These are phyloP conservation scores for Enhydra lutris DNA, from an alignment of 2,113 vertebrate species.

Conservation along the genomic window DNA sequence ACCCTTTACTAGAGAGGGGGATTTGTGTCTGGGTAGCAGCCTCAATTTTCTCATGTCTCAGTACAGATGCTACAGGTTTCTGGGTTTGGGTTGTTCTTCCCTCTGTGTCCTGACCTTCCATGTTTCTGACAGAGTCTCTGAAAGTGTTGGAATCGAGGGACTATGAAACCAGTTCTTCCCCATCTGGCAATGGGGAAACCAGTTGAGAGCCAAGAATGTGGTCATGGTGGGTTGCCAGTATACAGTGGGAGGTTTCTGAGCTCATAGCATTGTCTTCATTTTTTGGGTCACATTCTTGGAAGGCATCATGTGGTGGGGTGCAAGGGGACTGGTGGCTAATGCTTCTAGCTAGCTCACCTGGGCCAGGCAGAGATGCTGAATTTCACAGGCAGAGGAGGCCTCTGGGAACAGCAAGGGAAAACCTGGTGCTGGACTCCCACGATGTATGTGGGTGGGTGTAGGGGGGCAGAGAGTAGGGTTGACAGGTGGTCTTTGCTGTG, in stretches of 20 bases:
- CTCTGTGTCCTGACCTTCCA: background rate
- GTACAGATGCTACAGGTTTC: background rate
- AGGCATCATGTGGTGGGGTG: background rate
- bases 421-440: background rate
- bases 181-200: background rate
- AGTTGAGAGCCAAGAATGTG: background rate
- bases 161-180: background rate
- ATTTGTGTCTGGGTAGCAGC: background rate
- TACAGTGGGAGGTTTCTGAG: background rate
- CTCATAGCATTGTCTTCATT: background rate
- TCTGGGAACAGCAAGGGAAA: background rate
- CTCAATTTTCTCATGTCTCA: background rate
- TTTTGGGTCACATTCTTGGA: background rate
- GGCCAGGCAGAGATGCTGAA: background rate
- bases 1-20: background rate
- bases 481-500: background rate
- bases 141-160: background rate
- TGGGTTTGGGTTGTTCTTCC: background rate
- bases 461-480: background rate
- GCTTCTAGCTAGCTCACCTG: background rate
- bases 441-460: background rate
- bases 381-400: background rate
- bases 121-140: background rate
- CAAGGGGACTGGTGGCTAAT: background rate
- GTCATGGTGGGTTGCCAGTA: background rate